Base-by-base conservation (phyloP, 2,888 invertebrate genomes). In the Apantesis nais region DNA sequence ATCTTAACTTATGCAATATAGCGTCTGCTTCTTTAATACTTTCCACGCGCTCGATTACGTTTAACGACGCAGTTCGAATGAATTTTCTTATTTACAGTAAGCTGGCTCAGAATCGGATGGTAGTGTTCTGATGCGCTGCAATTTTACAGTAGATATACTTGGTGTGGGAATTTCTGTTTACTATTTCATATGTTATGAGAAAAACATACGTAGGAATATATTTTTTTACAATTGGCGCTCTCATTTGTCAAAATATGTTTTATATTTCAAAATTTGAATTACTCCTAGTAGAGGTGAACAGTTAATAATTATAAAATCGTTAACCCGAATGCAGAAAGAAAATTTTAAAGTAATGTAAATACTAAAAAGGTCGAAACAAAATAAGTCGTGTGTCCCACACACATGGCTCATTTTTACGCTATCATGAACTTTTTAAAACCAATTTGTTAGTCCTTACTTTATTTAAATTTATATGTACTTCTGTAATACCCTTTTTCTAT, bases 1-100 rank as follows among this genome's bases (percentile, higher is more conserved):
- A 92, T 92, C 92, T 90, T 89, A 94, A 94, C 94, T 94, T 94
- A 92, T 92, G 94, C 93, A 93, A 93, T 94, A 94, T 93, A 92
- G 89, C 91, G 92, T 92, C 90, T 90, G 92, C 92, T 92, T 92
- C 92, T 92, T 93, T 94, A 93, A 94, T 94, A 94, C 94, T 94
- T 95, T 93, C 90, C 89, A 89, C 88, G 89, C 93, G 94, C 92
- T 94, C 94, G 94, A 95, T 95, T 94, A 92, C 93, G 86, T 91
- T 93, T 94, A 94, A 94, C 93, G 91, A 90, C 92, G 87, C 89
- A 88, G 89, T 92, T 89, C 90, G 89, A 90, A 92, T 89, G 90
- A 94, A 93, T 94, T 93, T 91, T 92, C 92, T 94, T 94, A 94
- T 93, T 94, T 93, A 93, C 93, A 89, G 90, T 91, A 89, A 92